Percentiles rank a stretch among this genome's conserved stretches.
These are phyloP conservation scores for Candidula unifasciata DNA, from an alignment of 2,888 invertebrate genomes.

Conservation along the genomic window DNA sequence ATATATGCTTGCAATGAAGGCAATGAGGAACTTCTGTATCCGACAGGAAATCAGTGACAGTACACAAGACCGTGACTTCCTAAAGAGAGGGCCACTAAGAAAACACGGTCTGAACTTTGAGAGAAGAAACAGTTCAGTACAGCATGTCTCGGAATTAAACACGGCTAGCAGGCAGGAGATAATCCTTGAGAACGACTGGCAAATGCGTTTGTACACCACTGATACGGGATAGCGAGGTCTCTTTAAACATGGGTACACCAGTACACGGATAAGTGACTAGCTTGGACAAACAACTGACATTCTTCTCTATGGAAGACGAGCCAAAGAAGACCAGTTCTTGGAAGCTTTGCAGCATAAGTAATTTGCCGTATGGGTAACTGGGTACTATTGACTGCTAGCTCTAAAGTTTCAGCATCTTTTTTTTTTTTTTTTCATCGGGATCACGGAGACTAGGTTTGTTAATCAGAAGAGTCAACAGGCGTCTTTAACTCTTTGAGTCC, in stretches of 20 bases:
- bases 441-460: constrained; percentile 9
- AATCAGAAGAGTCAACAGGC: constrained; percentile 24
- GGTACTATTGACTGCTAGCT: constrained; percentile 29
- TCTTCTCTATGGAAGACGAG: neutral
- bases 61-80: no score
- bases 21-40: no score
- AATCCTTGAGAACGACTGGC: neutral
- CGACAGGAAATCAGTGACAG: no score
- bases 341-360: neutral
- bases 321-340: neutral
- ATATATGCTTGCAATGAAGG: no score
- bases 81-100: no score
- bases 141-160: neutral
- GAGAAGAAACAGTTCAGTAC: neutral
- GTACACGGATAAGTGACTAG: constrained; percentile 5
- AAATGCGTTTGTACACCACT: neutral
- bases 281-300: constrained; percentile 16
- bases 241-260: neutral
- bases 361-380: constrained; percentile 32
- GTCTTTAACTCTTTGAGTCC: no score
- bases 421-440: neutral
- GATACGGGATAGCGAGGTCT: neutral
- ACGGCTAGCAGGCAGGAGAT: neutral
- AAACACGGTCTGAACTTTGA: neutral
- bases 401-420: constrained; percentile 13